phyloP scores from a whole-genome alignment of 1,140 invertebrate genomes.

The Bombus terrestris region DNA sequence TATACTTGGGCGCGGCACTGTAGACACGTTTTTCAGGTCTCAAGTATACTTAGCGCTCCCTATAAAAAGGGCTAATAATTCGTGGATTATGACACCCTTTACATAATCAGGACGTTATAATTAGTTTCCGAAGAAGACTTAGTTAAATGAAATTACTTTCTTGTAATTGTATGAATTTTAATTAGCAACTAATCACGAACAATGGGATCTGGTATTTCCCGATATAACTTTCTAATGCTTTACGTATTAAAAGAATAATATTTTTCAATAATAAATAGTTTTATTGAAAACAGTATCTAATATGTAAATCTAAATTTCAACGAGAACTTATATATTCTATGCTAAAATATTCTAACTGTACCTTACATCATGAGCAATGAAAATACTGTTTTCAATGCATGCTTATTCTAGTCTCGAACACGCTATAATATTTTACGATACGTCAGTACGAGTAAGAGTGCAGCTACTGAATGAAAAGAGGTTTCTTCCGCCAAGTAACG shows the following conservation, averaged over 20 bases:
- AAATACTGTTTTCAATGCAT: neutral
- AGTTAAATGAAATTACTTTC: neutral
- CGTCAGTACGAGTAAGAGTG: neutral
- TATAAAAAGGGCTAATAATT: slow-evolving; percentile 55
- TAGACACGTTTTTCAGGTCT: slow-evolving; percentile 55
- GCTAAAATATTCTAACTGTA: slow-evolving; percentile 27
- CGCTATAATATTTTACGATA: slow-evolving; percentile 8
- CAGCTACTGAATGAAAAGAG: slow-evolving; percentile 6
- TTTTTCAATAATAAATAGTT: neutral
- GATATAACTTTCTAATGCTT: neutral
- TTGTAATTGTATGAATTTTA: neutral
- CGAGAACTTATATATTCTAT: neutral
- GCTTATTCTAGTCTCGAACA: neutral
- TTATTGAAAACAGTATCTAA: neutral
- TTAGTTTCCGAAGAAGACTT: neutral
- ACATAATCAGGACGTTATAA: slow-evolving; percentile 19
- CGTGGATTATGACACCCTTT: neutral
- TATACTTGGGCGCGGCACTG: slow-evolving; percentile 55
- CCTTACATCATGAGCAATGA: neutral
- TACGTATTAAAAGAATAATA: neutral
- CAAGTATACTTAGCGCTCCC: slow-evolving; percentile 29
- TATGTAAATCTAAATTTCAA: neutral
- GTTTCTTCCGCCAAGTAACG: slow-evolving; percentile 24
- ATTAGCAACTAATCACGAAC: neutral
- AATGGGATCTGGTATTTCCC: neutral